Evolutionary conservation across 2,888 invertebrate genomes (phyloP), one percentile per base, ranked within the genome.

Genomic region (Eristalis pertinax): DNA sequence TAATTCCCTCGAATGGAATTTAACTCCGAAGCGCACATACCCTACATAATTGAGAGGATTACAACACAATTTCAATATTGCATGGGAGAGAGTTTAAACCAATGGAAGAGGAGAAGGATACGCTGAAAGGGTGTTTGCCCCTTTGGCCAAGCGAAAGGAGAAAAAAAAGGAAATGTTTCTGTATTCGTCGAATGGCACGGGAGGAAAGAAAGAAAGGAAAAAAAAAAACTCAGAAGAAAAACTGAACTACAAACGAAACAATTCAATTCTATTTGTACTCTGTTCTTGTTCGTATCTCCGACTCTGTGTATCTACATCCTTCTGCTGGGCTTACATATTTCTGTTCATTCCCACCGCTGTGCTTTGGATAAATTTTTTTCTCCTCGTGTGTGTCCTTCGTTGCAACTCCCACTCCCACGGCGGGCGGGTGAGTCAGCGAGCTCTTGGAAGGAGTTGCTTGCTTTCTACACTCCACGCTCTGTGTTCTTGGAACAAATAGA

Each of bases 131-230:
- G 35, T 81, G 56, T 81, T 74, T 56, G 75, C 70, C 73, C 76
- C 70, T 63, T 68, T 69, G 29, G 22, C 35, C 50, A 64, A 63
- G 19, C 26, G 26, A 50, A 67, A 85, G 70, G 32, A 29, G 67
- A 63, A 85, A 81, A 85, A 77, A 85, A 82, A 73, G 82, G 60
- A 83, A 86, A 65, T 74, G 50, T 50, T 63, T 83, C 82, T 86
- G 83, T 83, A 83, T 78, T 83, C 78, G 75, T 79, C 69, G 29
- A 50, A 69, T 41, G 26, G 29, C 50, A 69, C n/a, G n/a, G 10
- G 58, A 24, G 13, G 58, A 58, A 41, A 64, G 4, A 26, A 26
- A 26, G 1, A 4, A 26, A 69, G 29, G 38, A 38, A 41, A 43
- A 62, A n/a, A n/a, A n/a, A n/a, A n/a, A n/a, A n/a, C n/a, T 32